Conservation (phyloP, 1,140 invertebrate species). For the Euwallacea fornicatus region DNA sequence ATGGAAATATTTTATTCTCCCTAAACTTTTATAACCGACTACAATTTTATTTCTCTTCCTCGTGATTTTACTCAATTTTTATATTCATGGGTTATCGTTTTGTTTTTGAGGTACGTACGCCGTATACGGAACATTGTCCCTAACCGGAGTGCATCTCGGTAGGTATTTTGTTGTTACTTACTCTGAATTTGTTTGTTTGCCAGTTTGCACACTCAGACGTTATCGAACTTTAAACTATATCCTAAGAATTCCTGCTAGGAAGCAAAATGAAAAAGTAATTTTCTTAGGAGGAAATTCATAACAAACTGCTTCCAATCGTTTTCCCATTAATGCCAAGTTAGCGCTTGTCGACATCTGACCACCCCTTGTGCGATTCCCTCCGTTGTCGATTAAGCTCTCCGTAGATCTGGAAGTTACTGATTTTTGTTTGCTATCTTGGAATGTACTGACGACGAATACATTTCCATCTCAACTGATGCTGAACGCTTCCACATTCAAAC, state of each 20-base stretch:
- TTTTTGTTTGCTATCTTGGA: background rate
- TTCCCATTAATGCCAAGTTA: conserved; percentile 52
- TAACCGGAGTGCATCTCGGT: background rate
- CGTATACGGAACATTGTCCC: background rate
- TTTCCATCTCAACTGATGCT: too few species aligned
- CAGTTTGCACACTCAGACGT: too few species aligned
- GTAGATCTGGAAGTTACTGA: conserved; percentile 10
- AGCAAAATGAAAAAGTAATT: conserved; percentile 55
- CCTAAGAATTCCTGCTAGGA: conserved; percentile 6
- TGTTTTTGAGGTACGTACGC: conserved; percentile 25
- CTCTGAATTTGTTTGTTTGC: too few species aligned
- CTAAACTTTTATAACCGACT: conserved; percentile 49
- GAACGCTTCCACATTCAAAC: too few species aligned
- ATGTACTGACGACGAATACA: too few species aligned
- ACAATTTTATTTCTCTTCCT: conserved; percentile 47
- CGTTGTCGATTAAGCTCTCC: conserved; percentile 9
- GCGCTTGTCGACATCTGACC: conserved; percentile 49
- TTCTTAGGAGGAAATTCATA: conserved; percentile 53
- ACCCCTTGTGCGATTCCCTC: conserved; percentile 27
- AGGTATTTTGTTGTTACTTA: too few species aligned
- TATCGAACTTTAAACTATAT: background rate
- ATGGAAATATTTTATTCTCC: conserved; percentile 49
- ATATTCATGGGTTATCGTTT: conserved; percentile 37
- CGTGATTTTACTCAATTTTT: conserved; percentile 43
- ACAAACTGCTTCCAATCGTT: conserved; percentile 49